Percentiles rank a stretch among this genome's conserved stretches.
Conservation (phyloP, 2,797 vertebrate genomes). For the Brachyalestes nurse region DNA sequence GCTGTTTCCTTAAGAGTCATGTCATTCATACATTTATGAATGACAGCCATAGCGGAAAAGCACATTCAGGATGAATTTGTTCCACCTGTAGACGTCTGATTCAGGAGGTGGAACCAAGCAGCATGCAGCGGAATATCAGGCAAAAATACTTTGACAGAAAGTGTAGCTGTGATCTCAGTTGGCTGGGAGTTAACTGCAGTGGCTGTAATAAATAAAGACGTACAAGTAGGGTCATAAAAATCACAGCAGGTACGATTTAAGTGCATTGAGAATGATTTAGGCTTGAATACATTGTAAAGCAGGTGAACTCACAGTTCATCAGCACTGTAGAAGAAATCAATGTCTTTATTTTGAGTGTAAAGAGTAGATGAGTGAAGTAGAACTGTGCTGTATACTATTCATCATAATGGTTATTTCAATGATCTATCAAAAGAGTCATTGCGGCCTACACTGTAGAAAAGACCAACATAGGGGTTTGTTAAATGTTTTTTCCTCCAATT, state of each 20-base stretch:
- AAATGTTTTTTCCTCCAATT: not conserved
- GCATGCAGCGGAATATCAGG: not conserved
- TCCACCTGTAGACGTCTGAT: conserved; percentile 24
- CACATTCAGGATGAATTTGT: conserved; percentile 12
- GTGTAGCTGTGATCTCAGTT: conserved; percentile 40
- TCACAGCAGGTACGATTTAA: conserved; percentile 53
- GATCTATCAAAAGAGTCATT: not conserved
- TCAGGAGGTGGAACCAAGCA: not conserved
- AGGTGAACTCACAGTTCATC: conserved; percentile 60
- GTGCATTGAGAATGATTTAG: conserved; percentile 46
- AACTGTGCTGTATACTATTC: not conserved
- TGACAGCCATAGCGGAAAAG: not conserved
- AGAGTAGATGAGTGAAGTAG: conserved; percentile 43
- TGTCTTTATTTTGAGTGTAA: conserved; percentile 51
- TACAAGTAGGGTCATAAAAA: conserved; percentile 58
- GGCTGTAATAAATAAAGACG: conserved; percentile 56
- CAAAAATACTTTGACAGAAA: conserved; percentile 49
- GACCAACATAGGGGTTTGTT: no score
- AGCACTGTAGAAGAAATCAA: conserved; percentile 58
- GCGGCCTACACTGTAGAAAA: not conserved
- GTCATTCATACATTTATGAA: conserved; percentile 29
- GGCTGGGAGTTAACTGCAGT: conserved; percentile 53
- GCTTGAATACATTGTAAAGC: conserved; percentile 48
- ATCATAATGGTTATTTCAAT: not conserved
- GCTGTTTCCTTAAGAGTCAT: conserved; percentile 4